Evolutionary conservation across 2,888 invertebrate species (phyloP), one percentile per base, ranked within the genome.

Genomic region (Parapristionchus giblindavisi): DNA sequence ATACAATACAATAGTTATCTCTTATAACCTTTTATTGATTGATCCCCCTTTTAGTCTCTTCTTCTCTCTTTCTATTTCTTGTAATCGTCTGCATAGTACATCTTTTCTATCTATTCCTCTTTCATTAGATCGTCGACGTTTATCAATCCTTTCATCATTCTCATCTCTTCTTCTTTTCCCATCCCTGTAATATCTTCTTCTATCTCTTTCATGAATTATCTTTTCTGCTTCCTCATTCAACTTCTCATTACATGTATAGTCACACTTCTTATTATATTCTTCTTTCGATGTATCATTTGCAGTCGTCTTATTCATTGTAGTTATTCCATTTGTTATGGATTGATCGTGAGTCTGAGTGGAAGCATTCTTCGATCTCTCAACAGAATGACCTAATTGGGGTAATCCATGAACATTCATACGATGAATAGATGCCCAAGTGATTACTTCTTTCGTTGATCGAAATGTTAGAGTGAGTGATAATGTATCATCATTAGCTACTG

Each of bases 161-260:
- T 48, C 27, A 14, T 29, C 14, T 48, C 48, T 66, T 48, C 32
- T 48, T 27, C 24, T 48, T n/a, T 21, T 24, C 34, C 66, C 14
- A 17, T 48, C 17, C 48, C 4, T 48, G 29, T 66, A 14, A 43
- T 48, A 32, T 66, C 48, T 27, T 17, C 17, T 27, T n/a, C 2
- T 27, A 29, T n/a, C 29, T 66, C 17, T 1, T 32, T 58, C 36
- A 6, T 24, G 36, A 14, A n/a, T n/a, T 24, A 6, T 34, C 4
- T 61, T 40, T n/a, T 61, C n/a, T 1, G 11, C 2, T n/a, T 38
- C 29, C 29, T 29, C 48, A 27, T 27, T 4, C 66, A 48, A 48
- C 29, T 48, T 21, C 48, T 66, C 63, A 24, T 29, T 63, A 29
- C 32, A 58, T n/a, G n/a, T n/a, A n/a, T n/a, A n/a, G n/a, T n/a